These are phyloP conservation scores for Corythoichthys haematopterus DNA, from an alignment of 2,113 vertebrate genomes.

Conservation along the genomic window DNA sequence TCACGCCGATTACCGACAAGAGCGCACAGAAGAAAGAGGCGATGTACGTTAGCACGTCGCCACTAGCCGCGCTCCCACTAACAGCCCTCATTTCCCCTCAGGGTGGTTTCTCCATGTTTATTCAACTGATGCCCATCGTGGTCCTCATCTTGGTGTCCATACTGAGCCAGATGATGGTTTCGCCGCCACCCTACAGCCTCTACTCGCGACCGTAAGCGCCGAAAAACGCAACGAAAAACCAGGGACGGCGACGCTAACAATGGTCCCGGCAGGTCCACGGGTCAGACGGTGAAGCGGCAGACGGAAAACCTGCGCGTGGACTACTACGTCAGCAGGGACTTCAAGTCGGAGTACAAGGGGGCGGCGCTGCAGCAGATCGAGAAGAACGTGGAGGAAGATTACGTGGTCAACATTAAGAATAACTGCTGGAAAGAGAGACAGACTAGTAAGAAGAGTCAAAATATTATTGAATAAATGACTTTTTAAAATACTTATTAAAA, in stretches of 20 bases:
- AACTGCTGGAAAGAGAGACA: conserved; percentile 98
- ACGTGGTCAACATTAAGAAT: conserved; percentile 90
- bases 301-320: conserved; percentile 86
- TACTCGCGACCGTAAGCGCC: conserved; percentile 86
- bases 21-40: conserved; percentile 88
- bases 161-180: conserved; percentile 95
- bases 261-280: conserved; percentile 76
- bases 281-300: conserved; percentile 87
- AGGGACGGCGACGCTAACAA: too few relatives aligned
- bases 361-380: conserved; percentile 87
- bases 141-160: conserved; percentile 92
- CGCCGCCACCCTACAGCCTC: conserved; percentile 90
- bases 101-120: conserved; percentile 97
- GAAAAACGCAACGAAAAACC: not conserved
- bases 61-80: too few relatives aligned
- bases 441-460: conserved; percentile 79
- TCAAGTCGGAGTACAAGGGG: conserved; percentile 91
- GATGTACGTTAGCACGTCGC: conserved; percentile 71
- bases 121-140: conserved; percentile 95
- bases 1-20: conserved; percentile 81
- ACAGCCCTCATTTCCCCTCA: conserved; percentile 50
- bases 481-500: too few relatives aligned
- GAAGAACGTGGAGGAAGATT: conserved; percentile 96
- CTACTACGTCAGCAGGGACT: conserved; percentile 92
- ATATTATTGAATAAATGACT: too few relatives aligned